Evolutionary conservation across 2,113 vertebrate genomes (phyloP), one percentile per base, ranked within the genome.

Genomic region (Megaceryle maxima): DNA sequence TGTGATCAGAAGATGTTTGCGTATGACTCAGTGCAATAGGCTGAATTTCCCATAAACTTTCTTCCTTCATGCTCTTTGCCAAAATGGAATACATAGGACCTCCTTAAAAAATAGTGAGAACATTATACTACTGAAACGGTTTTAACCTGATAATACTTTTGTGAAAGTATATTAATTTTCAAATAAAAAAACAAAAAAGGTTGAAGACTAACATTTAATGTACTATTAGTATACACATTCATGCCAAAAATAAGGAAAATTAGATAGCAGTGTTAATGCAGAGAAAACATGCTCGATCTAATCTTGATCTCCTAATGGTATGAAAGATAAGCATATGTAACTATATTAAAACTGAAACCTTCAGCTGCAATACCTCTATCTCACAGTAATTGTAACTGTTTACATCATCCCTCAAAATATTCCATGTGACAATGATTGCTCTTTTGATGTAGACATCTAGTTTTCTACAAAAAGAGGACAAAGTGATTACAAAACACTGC

Each of bases 1-100:
- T 88, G 84, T 84, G 73, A 94, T 96, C 2, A 1, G 78, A 97
- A 95, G 75, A 84, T 87, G 25, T 87, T 90, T 93, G 82, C 48
- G 0, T 82, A 55, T 69, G 73, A 93, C 66, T 93, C 85, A 90
- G 46, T 41, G 29, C 33, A 48, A 50, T 16, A 81, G 64, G 50
- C 16, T 88, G 31, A 5, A 67, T 90, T 92, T 92, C 70, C 67
- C 62, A 78, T 89, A 90, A 97, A 76, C 24, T 24, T 67, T 63
- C 50, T 59, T 56, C 73, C 44, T 82, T 57, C 73, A 48, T 63
- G 33, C 13, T 24, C 28, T 78, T 87, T 39, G 46, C 67, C 53
- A 62, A 82, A 95, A 53, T 33, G 60, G 48, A 88, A 55, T 78
- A 37, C 7, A 8, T 21, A 15, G 48, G 29, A 74, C 31, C n/a